Base-by-base conservation (phyloP, 2,888 invertebrate species). In the Exephanes ischioxanthus region DNA sequence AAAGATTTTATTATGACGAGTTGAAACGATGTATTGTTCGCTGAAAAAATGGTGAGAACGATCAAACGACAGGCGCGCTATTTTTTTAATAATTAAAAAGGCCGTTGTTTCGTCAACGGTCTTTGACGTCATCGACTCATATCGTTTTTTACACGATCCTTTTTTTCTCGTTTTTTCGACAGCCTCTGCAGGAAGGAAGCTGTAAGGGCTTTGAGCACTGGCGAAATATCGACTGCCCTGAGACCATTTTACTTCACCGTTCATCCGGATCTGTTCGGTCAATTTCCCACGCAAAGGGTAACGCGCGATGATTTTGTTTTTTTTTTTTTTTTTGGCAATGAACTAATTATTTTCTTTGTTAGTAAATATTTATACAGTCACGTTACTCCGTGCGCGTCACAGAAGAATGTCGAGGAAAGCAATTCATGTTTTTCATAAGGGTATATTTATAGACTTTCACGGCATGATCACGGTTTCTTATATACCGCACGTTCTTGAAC, bases 241-340 rank as follows among this genome's bases (percentile, higher is more conserved):
- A 95, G 99, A 84, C 99, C 99, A 5, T 99, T 99, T 94, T 99
- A 98, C 94, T 99, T 99, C 94, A 97, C 97, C 83, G 99, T 99
- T 3, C 99, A 99, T 95, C 99, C 99, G 14, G 99, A 99, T 95
- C 95, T 99, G 67, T 99, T 99, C 95, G 98, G 98, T 77, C 97
- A 97, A 94, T 97, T 97, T 95, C 99, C 99, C 51, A 96, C 96
- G 92, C 98, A 99, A 95, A 96, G 97, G 94, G 98, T 98, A 94
- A 48, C 0, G 41, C 41, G 26, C 37, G 37, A 48, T 30, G 30
- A 2, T 11, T 37, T 26, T 63, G 51, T 45, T 33, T 66, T 41
- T 19, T 19, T 37, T 75, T 22, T 70, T 67, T 22, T 66, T 26
- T 19, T 41, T 58, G 67, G 55, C n/a, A 68, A 9, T 11, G 2